These are phyloP conservation scores for Phrixothrix hirtus DNA, from an alignment of 2,888 invertebrate genomes.

Conservation along the genomic window DNA sequence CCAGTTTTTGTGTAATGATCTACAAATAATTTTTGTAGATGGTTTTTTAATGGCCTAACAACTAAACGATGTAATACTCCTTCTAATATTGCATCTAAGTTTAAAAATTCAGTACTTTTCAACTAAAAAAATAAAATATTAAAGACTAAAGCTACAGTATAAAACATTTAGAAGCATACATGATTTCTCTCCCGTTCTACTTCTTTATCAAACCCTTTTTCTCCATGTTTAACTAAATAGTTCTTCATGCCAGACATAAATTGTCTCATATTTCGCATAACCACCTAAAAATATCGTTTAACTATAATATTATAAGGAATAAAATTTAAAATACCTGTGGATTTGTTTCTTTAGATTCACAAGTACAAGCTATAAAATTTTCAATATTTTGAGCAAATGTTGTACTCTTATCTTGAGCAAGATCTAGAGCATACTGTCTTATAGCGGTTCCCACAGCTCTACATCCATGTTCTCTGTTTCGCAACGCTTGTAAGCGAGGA, in stretches of 20 bases:
- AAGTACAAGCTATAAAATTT: constrained; percentile 91
- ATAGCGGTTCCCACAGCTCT: constrained; percentile 73
- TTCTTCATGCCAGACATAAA: constrained; percentile 99
- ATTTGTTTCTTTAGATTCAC: constrained; percentile 85
- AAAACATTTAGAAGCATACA: constrained; percentile 53
- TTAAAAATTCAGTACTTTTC: constrained; percentile 88
- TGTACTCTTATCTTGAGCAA: constrained; percentile 82
- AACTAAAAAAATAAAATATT: constrained; percentile 63
- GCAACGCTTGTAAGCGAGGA: constrained; percentile 72
- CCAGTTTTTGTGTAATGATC: constrained; percentile 80
- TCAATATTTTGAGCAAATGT: constrained; percentile 92
- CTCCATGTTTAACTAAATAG: constrained; percentile 94
- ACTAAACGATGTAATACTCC: constrained; percentile 92
- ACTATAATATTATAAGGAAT: background rate
- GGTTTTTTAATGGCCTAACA: constrained; percentile 80
- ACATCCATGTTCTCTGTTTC: constrained; percentile 62
- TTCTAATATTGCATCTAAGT: constrained; percentile 93
- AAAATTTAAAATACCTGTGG: constrained; percentile 64
- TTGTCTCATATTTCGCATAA: constrained; percentile 90
- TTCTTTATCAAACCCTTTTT: constrained; percentile 87
- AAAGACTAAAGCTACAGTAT: too few species aligned
- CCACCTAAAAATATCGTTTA: constrained; percentile 59
- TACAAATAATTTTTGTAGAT: constrained; percentile 82
- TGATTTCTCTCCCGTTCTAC: constrained; percentile 84
- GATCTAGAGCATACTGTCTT: constrained; percentile 75